A percentile compares a stretch with the other conserved stretches of the same genome.
phyloP scores from a whole-genome alignment of 2,113 vertebrate genomes.

The Esox niger region DNA sequence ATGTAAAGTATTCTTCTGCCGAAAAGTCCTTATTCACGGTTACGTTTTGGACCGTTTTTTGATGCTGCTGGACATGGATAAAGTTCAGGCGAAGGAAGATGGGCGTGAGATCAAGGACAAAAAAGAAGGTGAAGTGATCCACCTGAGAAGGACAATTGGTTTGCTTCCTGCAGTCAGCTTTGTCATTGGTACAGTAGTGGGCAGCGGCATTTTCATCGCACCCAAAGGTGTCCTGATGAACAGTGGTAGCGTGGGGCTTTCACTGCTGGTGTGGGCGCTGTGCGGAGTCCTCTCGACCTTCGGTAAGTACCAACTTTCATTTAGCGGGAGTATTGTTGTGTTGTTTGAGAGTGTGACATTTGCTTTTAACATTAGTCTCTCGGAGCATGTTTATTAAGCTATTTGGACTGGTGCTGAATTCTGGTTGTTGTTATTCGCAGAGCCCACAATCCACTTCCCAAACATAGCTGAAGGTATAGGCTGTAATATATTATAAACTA shows the following conservation, averaged over 20 bases:
- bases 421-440: too few species aligned
- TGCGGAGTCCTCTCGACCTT: conserved; percentile 81
- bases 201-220: conserved; percentile 88
- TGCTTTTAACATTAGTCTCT: too few species aligned
- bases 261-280: conserved; percentile 79
- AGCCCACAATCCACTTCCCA: too few species aligned
- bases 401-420: too few species aligned
- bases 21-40: background rate
- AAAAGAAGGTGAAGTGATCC: conserved; percentile 52
- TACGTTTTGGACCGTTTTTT: background rate
- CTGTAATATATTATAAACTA: too few species aligned
- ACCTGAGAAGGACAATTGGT: conserved; percentile 76
- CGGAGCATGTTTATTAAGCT: too few species aligned
- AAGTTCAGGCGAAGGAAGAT: conserved; percentile 15
- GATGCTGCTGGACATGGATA: conserved; percentile 37
- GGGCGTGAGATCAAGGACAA: conserved; percentile 9
- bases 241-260: conserved; percentile 81
- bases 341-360: too few species aligned
- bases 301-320: conserved; percentile 67
- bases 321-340: too few species aligned
- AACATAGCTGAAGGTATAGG: too few species aligned
- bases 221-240: conserved; percentile 85
- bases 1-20: background rate
- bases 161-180: conserved; percentile 75
- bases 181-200: conserved; percentile 82